Conservation (phyloP, 2,113 vertebrate genomes). For the Hepsetus odoe region DNA sequence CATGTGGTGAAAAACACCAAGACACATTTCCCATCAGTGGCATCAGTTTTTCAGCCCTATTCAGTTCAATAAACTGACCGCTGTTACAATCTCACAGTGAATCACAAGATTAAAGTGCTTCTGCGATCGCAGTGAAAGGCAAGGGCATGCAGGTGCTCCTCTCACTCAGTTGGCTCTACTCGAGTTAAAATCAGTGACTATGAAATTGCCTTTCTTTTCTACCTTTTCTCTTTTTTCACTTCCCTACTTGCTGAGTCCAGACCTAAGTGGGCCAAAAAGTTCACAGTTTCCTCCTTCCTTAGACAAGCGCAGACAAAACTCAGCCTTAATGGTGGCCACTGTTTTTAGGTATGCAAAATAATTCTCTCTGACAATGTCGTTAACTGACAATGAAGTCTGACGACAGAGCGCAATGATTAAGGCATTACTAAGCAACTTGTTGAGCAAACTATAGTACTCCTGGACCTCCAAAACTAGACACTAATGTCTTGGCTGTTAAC, state of each 20-base stretch:
- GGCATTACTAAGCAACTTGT: too few species aligned
- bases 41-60: neutral
- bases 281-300: neutral
- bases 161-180: neutral
- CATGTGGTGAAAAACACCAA: conserved; percentile 65
- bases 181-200: neutral
- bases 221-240: too few species aligned
- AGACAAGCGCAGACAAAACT: too few species aligned
- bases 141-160: conserved; percentile 47
- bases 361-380: too few species aligned
- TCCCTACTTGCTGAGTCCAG: neutral
- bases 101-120: conserved; percentile 64
- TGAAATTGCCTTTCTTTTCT: neutral
- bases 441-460: too few species aligned
- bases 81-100: conserved; percentile 45
- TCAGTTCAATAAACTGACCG: neutral
- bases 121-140: conserved; percentile 56
- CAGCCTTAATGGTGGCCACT: too few species aligned
- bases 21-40: conserved; percentile 42
- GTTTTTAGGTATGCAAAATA: too few species aligned
- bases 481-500: too few species aligned
- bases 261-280: neutral
- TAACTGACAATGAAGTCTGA: too few species aligned
- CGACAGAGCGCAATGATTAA: too few species aligned
- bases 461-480: too few species aligned